Conservation (phyloP, 2,797 vertebrate genomes). For the Poecilia wingei region DNA sequence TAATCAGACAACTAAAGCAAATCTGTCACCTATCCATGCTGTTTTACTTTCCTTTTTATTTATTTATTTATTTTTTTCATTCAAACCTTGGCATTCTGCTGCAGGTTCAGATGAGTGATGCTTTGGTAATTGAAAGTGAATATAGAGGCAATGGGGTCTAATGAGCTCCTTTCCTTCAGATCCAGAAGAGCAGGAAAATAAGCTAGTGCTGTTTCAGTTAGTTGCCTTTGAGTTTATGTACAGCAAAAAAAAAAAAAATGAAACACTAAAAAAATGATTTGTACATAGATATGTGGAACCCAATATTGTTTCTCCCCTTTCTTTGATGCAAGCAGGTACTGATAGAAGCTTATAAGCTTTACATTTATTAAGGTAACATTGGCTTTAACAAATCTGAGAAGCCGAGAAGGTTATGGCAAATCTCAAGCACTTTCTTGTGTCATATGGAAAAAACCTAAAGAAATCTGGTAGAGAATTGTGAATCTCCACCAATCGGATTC, state of each 20-base stretch:
- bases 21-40: conserved; percentile 8
- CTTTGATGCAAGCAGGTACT: not conserved
- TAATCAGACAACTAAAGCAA: conserved; percentile 9
- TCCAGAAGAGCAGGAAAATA: conserved; percentile 7
- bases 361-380: not conserved
- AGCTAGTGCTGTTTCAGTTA: not conserved
- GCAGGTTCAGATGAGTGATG: conserved; percentile 27
- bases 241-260: not conserved
- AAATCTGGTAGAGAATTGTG: not conserved
- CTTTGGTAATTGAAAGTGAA: conserved; percentile 38
- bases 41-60: conserved; percentile 5
- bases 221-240: not conserved
- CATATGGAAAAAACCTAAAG: not conserved
- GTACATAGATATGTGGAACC: not conserved
- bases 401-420: not conserved
- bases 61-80: not conserved
- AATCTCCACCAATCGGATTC: not conserved
- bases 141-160: conserved; percentile 23
- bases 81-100: conserved; percentile 5
- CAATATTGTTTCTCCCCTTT: not conserved
- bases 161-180: conserved; percentile 33
- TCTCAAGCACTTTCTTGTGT: not conserved
- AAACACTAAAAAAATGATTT: not conserved
- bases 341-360: not conserved
- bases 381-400: not conserved